Conservation (phyloP, 2,113 vertebrate species). For the Micronycteris hirsuta region DNA sequence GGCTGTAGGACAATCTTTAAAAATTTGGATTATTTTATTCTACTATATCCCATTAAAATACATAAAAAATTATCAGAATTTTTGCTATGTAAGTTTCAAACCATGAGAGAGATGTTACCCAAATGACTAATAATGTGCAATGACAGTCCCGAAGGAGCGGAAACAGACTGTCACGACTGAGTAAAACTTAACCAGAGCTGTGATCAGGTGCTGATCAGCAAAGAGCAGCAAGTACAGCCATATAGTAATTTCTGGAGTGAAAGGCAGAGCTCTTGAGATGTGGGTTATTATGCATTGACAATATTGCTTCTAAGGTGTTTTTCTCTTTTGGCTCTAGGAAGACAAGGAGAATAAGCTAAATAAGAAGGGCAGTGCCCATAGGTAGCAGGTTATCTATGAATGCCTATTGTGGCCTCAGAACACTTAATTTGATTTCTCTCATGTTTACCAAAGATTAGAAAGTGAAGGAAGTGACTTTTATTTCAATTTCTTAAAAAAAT, state of each 20-base stretch:
- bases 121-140: not conserved
- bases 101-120: not conserved
- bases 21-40: not conserved
- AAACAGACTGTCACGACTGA: not conserved
- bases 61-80: not conserved
- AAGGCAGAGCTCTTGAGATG: not conserved
- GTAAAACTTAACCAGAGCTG: not conserved
- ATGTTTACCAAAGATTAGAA: slow-evolving; percentile 20
- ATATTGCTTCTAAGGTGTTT: not conserved
- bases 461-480: not conserved
- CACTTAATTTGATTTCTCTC: not conserved
- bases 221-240: not conserved
- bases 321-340: not conserved
- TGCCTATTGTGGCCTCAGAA: not conserved
- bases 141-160: not conserved
- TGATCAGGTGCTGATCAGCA: not conserved
- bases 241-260: not conserved
- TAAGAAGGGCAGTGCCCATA: not conserved
- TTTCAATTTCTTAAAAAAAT: not conserved
- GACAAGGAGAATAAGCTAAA: not conserved
- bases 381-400: not conserved
- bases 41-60: not conserved
- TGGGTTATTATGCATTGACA: not conserved
- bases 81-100: not conserved
- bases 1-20: not conserved